These are phyloP conservation scores for Characodon lateralis DNA, from an alignment of 2,797 vertebrate species.

Conservation along the genomic window DNA sequence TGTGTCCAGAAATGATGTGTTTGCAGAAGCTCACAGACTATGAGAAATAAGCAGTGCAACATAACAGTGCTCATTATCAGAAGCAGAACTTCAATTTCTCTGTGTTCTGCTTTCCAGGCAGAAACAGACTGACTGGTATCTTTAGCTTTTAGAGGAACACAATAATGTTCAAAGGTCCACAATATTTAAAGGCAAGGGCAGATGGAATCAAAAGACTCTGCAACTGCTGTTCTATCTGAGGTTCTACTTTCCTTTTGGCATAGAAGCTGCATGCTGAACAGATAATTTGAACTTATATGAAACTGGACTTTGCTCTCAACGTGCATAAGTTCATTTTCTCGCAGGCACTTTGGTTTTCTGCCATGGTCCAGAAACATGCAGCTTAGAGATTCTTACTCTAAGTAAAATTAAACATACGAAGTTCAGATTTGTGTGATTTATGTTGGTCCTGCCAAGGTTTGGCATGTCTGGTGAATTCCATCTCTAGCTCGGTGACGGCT, in stretches of 20 bases:
- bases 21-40: not conserved
- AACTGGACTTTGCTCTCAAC: not conserved
- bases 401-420: not conserved
- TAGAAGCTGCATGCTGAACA: not conserved
- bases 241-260: not conserved
- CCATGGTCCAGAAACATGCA: not conserved
- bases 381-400: not conserved
- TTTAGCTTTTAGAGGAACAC: not conserved
- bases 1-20: not conserved
- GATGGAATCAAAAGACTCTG: not conserved
- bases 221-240: not conserved
- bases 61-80: not conserved
- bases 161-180: not conserved
- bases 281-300: not conserved
- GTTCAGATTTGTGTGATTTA: not conserved
- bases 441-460: not conserved
- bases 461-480: not conserved
- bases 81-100: conserved; percentile 12
- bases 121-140: not conserved
- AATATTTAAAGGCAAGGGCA: not conserved
- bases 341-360: too few species aligned
- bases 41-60: not conserved
- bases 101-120: conserved; percentile 12
- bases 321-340: not conserved
- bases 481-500: not conserved